Percentiles rank a stretch among this genome's conserved stretches.
These are phyloP conservation scores for Siphamia tubifer DNA, from an alignment of 2,113 vertebrate species.

Conservation along the genomic window DNA sequence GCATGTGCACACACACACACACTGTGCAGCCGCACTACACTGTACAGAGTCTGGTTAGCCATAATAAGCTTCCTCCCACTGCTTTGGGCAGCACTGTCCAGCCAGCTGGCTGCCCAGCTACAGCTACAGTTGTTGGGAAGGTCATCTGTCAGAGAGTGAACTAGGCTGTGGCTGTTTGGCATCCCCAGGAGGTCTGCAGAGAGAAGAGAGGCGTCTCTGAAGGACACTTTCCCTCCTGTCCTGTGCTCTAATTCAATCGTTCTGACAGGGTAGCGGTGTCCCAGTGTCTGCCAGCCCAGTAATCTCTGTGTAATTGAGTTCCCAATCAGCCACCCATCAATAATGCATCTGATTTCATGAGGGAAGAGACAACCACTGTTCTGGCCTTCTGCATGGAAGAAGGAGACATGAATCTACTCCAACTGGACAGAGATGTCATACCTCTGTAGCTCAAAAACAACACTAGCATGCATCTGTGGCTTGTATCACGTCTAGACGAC, in stretches of 20 bases:
- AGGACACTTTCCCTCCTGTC: constrained; percentile 73
- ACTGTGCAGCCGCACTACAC: constrained; percentile 10
- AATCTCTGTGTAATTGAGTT: constrained; percentile 85
- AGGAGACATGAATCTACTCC: constrained; percentile 52
- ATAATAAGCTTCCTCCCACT: constrained; percentile 1
- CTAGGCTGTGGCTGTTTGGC: constrained; percentile 59
- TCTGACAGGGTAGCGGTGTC: constrained; percentile 68
- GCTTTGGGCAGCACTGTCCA: neutral
- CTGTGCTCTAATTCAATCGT: constrained; percentile 79
- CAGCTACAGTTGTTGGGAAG: constrained; percentile 52
- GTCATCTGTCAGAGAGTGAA: constrained; percentile 69
- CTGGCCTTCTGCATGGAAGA: constrained; percentile 14
- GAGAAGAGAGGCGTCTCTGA: constrained; percentile 59
- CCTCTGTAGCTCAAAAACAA: too few species aligned
- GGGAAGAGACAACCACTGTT: constrained; percentile 49
- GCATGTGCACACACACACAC: neutral
- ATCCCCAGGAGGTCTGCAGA: constrained; percentile 59
- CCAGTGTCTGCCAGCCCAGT: constrained; percentile 72
- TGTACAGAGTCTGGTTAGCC: constrained; percentile 2
- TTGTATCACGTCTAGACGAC: neutral
- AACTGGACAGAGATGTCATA: constrained; percentile 34
- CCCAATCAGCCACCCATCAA: constrained; percentile 81
- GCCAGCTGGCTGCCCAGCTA: constrained; percentile 20
- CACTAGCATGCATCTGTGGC: constrained; percentile 4
- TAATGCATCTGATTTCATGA: constrained; percentile 79